Evolutionary conservation across 2,888 invertebrate species (phyloP).

Genomic region (Dryocosmus kuriphilus): DNA sequence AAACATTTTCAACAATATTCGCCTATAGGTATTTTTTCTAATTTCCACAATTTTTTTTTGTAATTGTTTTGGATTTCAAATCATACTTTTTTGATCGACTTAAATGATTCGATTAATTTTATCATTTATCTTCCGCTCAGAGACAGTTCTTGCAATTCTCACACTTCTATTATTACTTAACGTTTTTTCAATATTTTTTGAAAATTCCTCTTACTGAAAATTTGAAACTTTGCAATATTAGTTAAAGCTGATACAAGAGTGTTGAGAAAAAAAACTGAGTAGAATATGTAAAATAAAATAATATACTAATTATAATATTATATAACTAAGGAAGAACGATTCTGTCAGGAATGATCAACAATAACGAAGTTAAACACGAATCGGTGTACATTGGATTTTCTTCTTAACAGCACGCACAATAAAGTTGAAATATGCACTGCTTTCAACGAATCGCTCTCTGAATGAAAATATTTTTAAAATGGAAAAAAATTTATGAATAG

Average conservation of each 20-base stretch:
- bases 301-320: background rate
- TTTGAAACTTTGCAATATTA: constrained; percentile 38
- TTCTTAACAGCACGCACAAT: constrained; percentile 55
- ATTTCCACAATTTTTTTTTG: too few species aligned
- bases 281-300: constrained; percentile 34
- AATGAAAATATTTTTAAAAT: constrained; percentile 15
- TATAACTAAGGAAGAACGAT: background rate
- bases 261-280: constrained; percentile 28
- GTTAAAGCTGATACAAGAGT: constrained; percentile 42
- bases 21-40: too few species aligned
- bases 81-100: too few species aligned
- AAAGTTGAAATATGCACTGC: constrained; percentile 53
- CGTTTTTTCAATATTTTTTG: background rate
- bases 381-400: constrained; percentile 18
- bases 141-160: too few species aligned
- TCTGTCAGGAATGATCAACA: background rate
- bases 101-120: too few species aligned
- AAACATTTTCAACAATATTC: too few species aligned
- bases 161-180: too few species aligned
- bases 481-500: constrained; percentile 5
- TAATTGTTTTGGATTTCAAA: too few species aligned
- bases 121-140: too few species aligned
- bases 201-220: background rate
- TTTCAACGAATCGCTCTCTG: constrained; percentile 45
- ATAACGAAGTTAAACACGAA: background rate